Conservation (phyloP, 1,140 invertebrate species). For the Arion vulgaris region DNA sequence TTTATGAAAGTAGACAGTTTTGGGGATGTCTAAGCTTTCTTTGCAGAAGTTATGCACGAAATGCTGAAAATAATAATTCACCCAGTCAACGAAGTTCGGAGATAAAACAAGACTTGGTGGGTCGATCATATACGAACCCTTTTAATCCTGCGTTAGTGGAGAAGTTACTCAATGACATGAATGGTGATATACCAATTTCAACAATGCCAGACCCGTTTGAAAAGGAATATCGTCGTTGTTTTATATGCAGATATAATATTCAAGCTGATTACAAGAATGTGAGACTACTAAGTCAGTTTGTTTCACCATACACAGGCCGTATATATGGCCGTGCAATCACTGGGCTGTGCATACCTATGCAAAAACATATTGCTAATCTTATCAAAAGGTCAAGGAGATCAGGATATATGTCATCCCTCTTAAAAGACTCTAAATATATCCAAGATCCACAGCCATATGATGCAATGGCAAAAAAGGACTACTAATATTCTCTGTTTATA, state of each 20-base stretch:
- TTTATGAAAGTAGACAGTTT: not conserved
- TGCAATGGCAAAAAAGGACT: conserved; percentile 33
- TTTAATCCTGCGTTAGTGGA: conserved; percentile 40
- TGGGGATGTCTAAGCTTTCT: not conserved
- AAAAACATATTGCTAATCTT: conserved; percentile 49
- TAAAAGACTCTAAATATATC: conserved; percentile 51
- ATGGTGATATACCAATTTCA: conserved; percentile 40
- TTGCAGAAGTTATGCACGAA: not conserved
- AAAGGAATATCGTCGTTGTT: conserved; percentile 82
- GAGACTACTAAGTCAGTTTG: conserved; percentile 92
- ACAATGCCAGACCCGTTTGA: conserved; percentile 82
- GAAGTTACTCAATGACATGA: conserved; percentile 29
- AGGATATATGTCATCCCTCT: conserved; percentile 53
- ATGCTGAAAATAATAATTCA: not conserved
- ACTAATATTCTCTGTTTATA: no score
- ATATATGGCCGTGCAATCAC: conserved; percentile 94
- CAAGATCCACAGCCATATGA: conserved; percentile 54
- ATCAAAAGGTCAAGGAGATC: conserved; percentile 59
- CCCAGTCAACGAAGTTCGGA: not conserved
- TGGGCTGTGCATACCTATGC: conserved; percentile 72
- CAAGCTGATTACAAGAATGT: conserved; percentile 91
- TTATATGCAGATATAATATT: conserved; percentile 90
- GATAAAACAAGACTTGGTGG: not conserved
- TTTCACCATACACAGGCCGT: conserved; percentile 91
- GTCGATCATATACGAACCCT: not conserved